Conservation (phyloP, 35 echinoderm and acorn worm species). For the Ptychodera flava region DNA sequence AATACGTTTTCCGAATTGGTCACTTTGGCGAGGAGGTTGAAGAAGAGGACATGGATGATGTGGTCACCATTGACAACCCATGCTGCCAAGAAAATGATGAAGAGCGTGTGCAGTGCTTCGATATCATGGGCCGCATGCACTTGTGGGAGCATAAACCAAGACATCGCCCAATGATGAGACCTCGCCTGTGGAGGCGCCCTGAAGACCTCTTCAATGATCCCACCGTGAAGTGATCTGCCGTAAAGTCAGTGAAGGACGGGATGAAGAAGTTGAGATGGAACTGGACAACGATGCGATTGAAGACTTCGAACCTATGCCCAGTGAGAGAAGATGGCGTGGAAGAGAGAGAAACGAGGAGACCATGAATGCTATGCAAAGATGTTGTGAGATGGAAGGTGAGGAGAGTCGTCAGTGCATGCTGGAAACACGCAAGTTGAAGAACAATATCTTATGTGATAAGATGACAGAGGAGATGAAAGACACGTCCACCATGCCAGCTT, state of each 20-base stretch:
- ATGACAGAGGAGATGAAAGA: background rate
- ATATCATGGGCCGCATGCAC: background rate
- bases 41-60: background rate
- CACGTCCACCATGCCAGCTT: background rate
- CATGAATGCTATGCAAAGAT: background rate
- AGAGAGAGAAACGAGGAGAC: background rate
- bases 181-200: background rate
- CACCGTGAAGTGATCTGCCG: background rate
- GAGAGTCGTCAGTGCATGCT: background rate
- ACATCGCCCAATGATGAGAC: background rate
- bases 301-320: no score
- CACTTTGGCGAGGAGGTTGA: background rate
- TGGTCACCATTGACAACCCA: background rate
- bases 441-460: background rate
- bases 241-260: background rate
- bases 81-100: background rate
- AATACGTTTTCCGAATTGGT: background rate
- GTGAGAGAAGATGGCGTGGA: background rate
- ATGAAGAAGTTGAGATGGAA: background rate
- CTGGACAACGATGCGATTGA: background rate
- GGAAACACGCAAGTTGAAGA: background rate
- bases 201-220: background rate
- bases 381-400: background rate
- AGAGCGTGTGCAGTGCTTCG: background rate
- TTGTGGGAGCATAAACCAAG: background rate